Percentiles rank a stretch among this genome's conserved stretches.
phyloP scores from a whole-genome alignment of 2,797 vertebrate species.

The Ficedula albicollis region DNA sequence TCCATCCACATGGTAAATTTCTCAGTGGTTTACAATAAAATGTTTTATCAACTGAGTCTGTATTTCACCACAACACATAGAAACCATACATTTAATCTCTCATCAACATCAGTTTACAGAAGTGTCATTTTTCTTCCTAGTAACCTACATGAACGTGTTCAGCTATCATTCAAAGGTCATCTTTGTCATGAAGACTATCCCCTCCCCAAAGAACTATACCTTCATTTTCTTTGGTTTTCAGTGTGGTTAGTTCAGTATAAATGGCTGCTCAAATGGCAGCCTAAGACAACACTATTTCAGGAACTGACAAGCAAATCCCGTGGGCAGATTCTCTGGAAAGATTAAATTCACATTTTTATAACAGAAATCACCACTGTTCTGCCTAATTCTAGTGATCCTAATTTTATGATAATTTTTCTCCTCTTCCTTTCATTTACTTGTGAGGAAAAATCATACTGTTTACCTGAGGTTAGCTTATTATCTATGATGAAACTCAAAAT shows the following conservation, averaged over 20 bases:
- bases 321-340: neutral
- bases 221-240: neutral
- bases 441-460: neutral
- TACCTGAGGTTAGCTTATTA: neutral
- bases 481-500: neutral
- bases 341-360: neutral
- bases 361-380: neutral
- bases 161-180: neutral
- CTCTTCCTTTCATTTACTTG: neutral
- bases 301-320: neutral
- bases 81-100: neutral
- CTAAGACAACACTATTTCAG: neutral
- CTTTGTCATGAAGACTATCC: neutral
- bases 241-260: neutral
- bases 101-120: neutral
- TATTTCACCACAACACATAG: neutral
- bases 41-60: neutral
- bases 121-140: neutral
- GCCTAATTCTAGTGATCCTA: neutral
- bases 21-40: neutral
- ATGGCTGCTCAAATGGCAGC: neutral
- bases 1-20: neutral
- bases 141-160: accelerated
- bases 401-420: neutral
- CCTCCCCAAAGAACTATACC: neutral